phyloP scores from a whole-genome alignment of 2,888 invertebrate species.

The Agonopterix subpropinquella region DNA sequence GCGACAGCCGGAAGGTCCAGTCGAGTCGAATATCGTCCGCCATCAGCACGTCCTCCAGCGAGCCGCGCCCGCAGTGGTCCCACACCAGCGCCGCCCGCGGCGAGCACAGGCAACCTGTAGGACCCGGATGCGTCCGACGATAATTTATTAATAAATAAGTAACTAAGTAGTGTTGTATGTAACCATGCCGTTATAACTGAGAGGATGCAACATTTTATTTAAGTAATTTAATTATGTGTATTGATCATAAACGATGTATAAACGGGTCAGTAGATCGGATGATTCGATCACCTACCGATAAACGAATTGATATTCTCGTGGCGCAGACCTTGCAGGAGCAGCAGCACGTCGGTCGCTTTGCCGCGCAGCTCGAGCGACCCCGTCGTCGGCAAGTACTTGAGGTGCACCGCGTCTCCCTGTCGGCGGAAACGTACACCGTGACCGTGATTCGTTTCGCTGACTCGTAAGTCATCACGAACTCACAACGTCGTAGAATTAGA shows the following conservation, averaged over 20 bases:
- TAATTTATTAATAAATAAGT: too few species aligned
- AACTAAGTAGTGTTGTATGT: too few species aligned
- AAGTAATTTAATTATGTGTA: too few species aligned
- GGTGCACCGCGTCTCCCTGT: constrained; percentile 92
- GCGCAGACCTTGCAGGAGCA: constrained; percentile 87
- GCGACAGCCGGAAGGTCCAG: constrained; percentile 95
- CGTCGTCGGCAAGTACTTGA: constrained; percentile 83
- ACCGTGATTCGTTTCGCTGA: too few species aligned
- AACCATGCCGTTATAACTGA: too few species aligned
- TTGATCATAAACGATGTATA: too few species aligned
- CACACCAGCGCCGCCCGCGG: constrained; percentile 88
- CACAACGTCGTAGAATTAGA: too few species aligned
- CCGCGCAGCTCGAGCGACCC: constrained; percentile 83
- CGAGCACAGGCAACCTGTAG: constrained; percentile 83
- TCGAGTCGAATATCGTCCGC: constrained; percentile 95
- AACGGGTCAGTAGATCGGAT: too few species aligned
- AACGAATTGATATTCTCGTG: constrained; percentile 95
- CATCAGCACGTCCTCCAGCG: constrained; percentile 89
- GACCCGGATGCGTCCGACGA: neutral
- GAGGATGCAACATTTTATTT: too few species aligned
- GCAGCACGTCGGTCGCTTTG: constrained; percentile 86
- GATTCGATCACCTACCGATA: constrained; percentile 72
- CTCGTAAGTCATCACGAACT: too few species aligned
- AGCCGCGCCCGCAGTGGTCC: constrained; percentile 92
- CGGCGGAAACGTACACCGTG: constrained; percentile 8